Evolutionary conservation across 2,113 vertebrate genomes (phyloP).

Genomic region (Condylura cristata): DNA sequence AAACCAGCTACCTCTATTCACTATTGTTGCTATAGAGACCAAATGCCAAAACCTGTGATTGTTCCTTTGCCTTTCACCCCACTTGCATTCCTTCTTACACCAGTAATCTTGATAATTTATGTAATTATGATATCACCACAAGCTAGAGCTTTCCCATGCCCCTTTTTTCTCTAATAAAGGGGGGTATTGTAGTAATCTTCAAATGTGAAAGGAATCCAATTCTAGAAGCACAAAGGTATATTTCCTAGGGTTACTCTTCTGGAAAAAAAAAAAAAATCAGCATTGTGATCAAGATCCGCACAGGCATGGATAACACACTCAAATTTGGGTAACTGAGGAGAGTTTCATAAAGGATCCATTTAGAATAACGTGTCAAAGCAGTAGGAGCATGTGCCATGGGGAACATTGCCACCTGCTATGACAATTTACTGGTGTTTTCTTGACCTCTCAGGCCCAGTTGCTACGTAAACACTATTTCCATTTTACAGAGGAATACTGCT

Average conservation of each 20-base stretch:
- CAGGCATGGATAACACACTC: not conserved
- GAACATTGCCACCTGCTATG: not conserved
- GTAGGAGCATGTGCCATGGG: not conserved
- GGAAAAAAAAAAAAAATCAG: not conserved
- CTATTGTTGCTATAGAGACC: not conserved
- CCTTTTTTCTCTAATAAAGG: not conserved
- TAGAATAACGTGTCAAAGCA: not conserved
- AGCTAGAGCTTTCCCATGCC: not conserved
- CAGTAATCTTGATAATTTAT: not conserved
- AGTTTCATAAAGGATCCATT: not conserved
- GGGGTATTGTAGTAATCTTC: not conserved
- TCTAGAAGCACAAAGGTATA: not conserved
- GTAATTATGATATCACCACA: not conserved
- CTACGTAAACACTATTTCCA: not conserved
- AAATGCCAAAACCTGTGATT: not conserved
- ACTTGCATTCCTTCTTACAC: not conserved
- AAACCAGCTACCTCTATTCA: not conserved
- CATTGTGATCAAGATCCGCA: not conserved
- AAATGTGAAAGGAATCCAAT: not conserved
- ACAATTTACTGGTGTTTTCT: not conserved
- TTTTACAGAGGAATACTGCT: not conserved
- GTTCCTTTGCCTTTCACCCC: not conserved
- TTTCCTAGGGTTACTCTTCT: not conserved
- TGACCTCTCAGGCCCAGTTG: not conserved
- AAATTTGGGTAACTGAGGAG: not conserved